Conservation (phyloP, 2,113 vertebrate species). For the Ctenodactylus gundi region DNA sequence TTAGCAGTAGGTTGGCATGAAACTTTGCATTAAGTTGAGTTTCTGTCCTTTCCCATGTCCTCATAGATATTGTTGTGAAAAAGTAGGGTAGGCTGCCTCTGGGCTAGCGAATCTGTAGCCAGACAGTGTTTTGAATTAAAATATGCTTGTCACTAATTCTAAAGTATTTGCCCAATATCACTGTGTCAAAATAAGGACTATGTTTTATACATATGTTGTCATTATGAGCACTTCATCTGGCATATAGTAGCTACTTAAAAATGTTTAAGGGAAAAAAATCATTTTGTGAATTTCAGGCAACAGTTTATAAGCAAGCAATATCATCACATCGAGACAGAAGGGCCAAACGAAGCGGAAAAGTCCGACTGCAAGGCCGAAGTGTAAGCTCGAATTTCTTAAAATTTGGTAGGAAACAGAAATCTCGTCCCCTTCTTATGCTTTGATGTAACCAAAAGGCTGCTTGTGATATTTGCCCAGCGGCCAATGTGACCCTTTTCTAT, state of each 20-base stretch:
- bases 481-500: not conserved
- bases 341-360: slow-evolving; percentile 1
- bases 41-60: not conserved
- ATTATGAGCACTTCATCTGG: not conserved
- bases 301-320: slow-evolving; percentile 53
- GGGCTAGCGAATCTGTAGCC: not conserved
- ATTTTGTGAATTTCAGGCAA: not conserved
- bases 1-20: not conserved
- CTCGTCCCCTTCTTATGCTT: not conserved
- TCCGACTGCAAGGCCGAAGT: not conserved
- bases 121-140: not conserved
- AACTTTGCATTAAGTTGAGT: no score
- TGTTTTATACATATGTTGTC: not conserved
- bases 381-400: not conserved
- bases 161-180: not conserved
- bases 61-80: not conserved
- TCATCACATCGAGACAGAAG: slow-evolving; percentile 31
- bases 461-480: not conserved
- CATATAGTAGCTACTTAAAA: not conserved
- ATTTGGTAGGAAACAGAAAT: not conserved
- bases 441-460: slow-evolving; percentile 6
- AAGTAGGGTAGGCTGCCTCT: not conserved
- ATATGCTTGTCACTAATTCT: not conserved
- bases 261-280: not conserved
- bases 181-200: not conserved